Evolutionary conservation across 1,140 invertebrate genomes (phyloP).

Genomic region (Philotrypesis tridentata): DNA sequence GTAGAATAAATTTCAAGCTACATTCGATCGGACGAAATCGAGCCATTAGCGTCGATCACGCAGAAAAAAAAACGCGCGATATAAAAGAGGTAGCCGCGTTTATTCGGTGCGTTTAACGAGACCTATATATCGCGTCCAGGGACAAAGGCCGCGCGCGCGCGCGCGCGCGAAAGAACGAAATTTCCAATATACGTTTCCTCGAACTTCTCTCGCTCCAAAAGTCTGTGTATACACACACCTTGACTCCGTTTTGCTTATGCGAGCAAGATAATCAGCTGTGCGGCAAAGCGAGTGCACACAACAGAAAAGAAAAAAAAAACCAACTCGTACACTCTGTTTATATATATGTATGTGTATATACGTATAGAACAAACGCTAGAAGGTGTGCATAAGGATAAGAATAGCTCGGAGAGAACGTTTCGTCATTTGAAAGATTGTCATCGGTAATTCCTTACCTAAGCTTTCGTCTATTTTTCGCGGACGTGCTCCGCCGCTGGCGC

Average conservation of each 20-base stretch:
- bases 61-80: too few species aligned
- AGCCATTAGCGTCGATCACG: too few species aligned
- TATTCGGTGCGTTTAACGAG: too few species aligned
- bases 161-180: background rate
- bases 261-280: conserved; percentile 46
- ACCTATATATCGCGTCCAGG: too few species aligned
- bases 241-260: conserved; percentile 36
- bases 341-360: too few species aligned
- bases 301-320: conserved; percentile 1
- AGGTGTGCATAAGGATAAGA: background rate
- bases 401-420: background rate
- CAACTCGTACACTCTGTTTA: too few species aligned
- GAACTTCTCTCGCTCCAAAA: background rate
- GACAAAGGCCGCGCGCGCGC: too few species aligned
- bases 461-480: background rate
- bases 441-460: background rate
- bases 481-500: too few species aligned
- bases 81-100: too few species aligned
- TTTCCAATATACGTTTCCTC: background rate
- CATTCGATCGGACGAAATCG: too few species aligned
- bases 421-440: background rate
- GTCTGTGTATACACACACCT: background rate
- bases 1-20: too few species aligned
- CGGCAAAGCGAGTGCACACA: conserved; percentile 39
- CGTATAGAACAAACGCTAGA: background rate